phyloP scores from a whole-genome alignment of 2,888 invertebrate genomes.

The Caenorhabditis becei region DNA sequence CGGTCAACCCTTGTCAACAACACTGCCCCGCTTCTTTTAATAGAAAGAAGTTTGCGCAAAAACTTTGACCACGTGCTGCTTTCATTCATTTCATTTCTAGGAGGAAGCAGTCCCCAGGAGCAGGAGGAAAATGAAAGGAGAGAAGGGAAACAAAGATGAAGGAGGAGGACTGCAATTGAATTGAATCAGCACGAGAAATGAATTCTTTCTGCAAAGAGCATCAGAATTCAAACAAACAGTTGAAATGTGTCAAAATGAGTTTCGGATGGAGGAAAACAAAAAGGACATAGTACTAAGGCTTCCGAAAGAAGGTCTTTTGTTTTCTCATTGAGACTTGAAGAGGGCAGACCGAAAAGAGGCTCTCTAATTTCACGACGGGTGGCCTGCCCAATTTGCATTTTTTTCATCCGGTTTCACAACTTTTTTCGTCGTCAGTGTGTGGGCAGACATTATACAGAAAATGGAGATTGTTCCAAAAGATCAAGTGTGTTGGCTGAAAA shows the following conservation, averaged over 20 bases:
- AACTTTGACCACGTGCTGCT: conserved; percentile 23
- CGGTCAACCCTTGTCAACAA: conserved; percentile 32
- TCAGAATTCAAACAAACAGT: too few species aligned
- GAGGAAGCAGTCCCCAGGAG: background rate
- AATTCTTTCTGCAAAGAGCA: too few species aligned
- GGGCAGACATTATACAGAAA: too few species aligned
- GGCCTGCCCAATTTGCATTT: conserved; percentile 5
- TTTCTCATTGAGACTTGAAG: conserved; percentile 10
- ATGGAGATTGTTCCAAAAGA: too few species aligned
- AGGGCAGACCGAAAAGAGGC: background rate
- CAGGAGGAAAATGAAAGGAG: background rate
- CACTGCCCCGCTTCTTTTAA: conserved; percentile 14
- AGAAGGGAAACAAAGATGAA: background rate
- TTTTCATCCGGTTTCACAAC: background rate
- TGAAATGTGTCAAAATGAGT: background rate
- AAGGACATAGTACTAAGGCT: conserved; percentile 1
- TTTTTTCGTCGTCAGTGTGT: background rate
- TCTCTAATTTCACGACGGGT: conserved; percentile 7
- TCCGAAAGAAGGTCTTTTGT: background rate
- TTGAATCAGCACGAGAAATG: too few species aligned
- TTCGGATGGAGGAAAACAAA: background rate
- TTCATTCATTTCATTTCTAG: conserved; percentile 1
- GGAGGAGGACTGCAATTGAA: background rate
- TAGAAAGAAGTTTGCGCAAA: conserved; percentile 3
- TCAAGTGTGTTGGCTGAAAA: too few species aligned